Evolutionary conservation across 2,888 invertebrate species (phyloP).

Genomic region (Melanotus villosus): DNA sequence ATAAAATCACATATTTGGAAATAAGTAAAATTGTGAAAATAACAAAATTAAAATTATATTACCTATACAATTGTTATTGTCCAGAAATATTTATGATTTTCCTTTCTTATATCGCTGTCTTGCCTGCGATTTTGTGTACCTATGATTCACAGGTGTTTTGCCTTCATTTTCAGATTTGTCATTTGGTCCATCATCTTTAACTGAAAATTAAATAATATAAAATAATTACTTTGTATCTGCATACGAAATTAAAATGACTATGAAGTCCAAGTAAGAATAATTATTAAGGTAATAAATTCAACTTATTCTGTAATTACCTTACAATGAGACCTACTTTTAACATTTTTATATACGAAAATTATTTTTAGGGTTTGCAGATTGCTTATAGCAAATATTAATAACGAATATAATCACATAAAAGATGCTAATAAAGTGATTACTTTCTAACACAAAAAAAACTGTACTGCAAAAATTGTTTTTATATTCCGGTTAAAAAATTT

Average conservation of each 20-base stretch:
- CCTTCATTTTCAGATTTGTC: slow-evolving; percentile 55
- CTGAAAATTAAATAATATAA: background rate
- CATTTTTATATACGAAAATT: too few species aligned
- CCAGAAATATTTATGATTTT: slow-evolving; percentile 71
- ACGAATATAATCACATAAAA: too few species aligned
- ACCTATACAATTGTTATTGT: slow-evolving; percentile 27
- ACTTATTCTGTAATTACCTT: too few species aligned
- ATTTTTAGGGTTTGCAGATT: too few species aligned
- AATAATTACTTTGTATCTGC: background rate
- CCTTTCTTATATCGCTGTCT: slow-evolving; percentile 83
- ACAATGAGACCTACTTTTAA: too few species aligned
- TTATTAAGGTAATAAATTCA: too few species aligned
- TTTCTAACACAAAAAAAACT: too few species aligned
- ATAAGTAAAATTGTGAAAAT: background rate
- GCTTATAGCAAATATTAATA: too few species aligned
- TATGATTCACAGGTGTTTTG: slow-evolving; percentile 64
- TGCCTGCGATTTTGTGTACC: slow-evolving; percentile 83
- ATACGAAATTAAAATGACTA: too few species aligned
- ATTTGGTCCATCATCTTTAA: slow-evolving; percentile 50
- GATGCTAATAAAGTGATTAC: background rate
- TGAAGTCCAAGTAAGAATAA: too few species aligned
- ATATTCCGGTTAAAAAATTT: too few species aligned
- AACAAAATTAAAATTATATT: background rate
- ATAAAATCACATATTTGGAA: background rate
- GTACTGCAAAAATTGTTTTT: too few species aligned